Conservation (phyloP, 2,797 vertebrate genomes). For the Melanotaenia boesemani region DNA sequence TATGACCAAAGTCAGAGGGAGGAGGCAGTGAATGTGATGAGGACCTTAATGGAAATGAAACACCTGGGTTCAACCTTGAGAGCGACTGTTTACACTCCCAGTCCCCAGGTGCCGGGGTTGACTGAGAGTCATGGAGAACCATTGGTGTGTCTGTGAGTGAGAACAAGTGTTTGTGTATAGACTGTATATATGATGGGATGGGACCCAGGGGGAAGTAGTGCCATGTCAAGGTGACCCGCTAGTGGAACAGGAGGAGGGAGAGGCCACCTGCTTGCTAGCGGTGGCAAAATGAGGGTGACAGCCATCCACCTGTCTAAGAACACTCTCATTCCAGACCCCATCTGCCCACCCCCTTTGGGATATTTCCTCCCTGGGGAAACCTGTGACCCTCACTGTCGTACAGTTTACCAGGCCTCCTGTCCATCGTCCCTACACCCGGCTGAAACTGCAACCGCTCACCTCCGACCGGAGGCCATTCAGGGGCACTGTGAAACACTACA, state of each 20-base stretch:
- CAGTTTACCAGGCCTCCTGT: slow-evolving; percentile 73
- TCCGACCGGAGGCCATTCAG: slow-evolving; percentile 54
- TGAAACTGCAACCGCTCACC: slow-evolving; percentile 57
- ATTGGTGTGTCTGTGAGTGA: slow-evolving; percentile 42
- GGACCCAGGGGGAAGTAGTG: slow-evolving; percentile 69
- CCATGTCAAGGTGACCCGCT: slow-evolving; percentile 82
- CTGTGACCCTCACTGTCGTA: slow-evolving; percentile 81
- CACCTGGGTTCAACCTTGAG: slow-evolving; percentile 83
- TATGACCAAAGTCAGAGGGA: slow-evolving; percentile 75
- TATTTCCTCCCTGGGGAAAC: slow-evolving; percentile 74
- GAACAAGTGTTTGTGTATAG: slow-evolving; percentile 44
- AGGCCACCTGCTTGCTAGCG: slow-evolving; percentile 84
- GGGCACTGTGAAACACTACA: slow-evolving; percentile 60
- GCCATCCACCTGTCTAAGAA: slow-evolving; percentile 85
- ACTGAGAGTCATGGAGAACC: slow-evolving; percentile 65
- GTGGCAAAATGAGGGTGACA: slow-evolving; percentile 82
- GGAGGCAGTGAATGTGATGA: slow-evolving; percentile 67
- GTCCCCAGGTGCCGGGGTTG: slow-evolving; percentile 76
- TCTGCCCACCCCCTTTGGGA: slow-evolving; percentile 80
- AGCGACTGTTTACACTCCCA: slow-evolving; percentile 69
- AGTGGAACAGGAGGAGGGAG: slow-evolving; percentile 65
- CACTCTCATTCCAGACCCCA: slow-evolving; percentile 76
- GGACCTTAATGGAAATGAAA: slow-evolving; percentile 81
- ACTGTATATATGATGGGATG: slow-evolving; percentile 73
- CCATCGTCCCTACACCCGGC: slow-evolving; percentile 50